Evolutionary conservation across 1,140 invertebrate species (phyloP), one percentile per base, ranked within the genome.

Genomic region (Matsumurasca onukii): DNA sequence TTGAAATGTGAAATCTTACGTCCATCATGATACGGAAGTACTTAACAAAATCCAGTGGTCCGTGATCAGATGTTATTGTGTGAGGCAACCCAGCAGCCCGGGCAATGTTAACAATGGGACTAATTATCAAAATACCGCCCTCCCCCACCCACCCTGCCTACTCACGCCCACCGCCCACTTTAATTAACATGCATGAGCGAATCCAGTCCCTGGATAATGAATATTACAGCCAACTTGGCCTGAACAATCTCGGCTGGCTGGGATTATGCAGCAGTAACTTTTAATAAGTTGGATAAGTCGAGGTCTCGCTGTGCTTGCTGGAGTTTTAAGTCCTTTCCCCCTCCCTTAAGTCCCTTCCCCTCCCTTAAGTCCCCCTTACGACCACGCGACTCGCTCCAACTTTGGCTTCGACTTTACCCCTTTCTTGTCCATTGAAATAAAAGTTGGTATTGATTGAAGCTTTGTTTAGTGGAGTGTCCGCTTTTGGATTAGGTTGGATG

Each of bases 221-320:
- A 59, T 27, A 52, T 52, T 52, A 52, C 49, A 52, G 20, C 49
- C 5, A 12, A 13, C 5, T 59, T 13, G 5, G 55, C 15, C 55
- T n/a, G 3, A 24, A 29, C 9, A 12, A 5, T 3, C 5, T 22
- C 49, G 49, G 22, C 3, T n/a, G n/a, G n/a, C n/a, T 22, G 12
- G 20, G 55, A 59, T 59, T 59, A 59, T 59, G 55, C 55, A 59
- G 55, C 22, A 59, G 55, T n/a, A 59, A 59, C 24, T 59, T 59
- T 59, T 59, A 59, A 59, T 59, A 39, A 17, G 17, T 39, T 5
- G 5, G 5, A 5, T 39, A 39, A 5, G 34, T 9, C 34, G 34
- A 17, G 5, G 34, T 17, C 34, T 39, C 34, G n/a, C n/a, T n/a
- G n/a, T n/a, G n/a, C n/a, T n/a, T n/a, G n/a, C n/a, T n/a, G n/a